Evolutionary conservation across 2,888 invertebrate species (phyloP).

Genomic region (Mechanitis mazaeus): DNA sequence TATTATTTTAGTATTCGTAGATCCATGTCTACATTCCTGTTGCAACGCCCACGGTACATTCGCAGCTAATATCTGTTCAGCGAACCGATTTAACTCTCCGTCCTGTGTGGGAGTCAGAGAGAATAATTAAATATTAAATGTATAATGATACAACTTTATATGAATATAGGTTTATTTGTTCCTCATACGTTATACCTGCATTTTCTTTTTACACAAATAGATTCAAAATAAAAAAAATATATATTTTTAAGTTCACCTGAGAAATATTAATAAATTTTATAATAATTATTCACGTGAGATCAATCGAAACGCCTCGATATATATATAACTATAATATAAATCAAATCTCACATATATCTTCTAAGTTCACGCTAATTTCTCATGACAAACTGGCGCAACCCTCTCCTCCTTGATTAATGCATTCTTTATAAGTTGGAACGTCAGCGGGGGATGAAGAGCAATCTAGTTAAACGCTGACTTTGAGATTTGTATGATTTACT

Average conservation of each 20-base stretch:
- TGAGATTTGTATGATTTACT: constrained; percentile 15
- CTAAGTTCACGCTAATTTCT: constrained; percentile 25
- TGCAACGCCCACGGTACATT: not conserved
- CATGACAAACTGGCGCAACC: constrained; percentile 44
- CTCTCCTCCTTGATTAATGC: constrained; percentile 48
- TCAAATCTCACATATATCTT: constrained; percentile 1
- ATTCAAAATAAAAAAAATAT: no score
- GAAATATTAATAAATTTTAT: no score
- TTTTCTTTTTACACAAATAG: no score
- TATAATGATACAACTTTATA: not conserved
- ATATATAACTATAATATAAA: no score
- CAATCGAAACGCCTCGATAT: no score
- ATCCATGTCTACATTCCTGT: not conserved
- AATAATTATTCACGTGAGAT: no score
- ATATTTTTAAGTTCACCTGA: no score
- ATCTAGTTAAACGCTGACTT: constrained; percentile 42
- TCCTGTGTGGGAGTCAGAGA: not conserved
- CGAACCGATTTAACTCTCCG: not conserved
- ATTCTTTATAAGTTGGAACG: constrained; percentile 49
- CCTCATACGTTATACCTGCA: no score
- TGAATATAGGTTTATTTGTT: no score
- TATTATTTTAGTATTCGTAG: not conserved
- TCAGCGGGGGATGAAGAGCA: constrained; percentile 44
- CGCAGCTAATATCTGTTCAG: not conserved
- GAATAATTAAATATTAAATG: constrained; percentile 3